Conservation (phyloP, 2,797 vertebrate species). For the Enteromius mattozi region DNA sequence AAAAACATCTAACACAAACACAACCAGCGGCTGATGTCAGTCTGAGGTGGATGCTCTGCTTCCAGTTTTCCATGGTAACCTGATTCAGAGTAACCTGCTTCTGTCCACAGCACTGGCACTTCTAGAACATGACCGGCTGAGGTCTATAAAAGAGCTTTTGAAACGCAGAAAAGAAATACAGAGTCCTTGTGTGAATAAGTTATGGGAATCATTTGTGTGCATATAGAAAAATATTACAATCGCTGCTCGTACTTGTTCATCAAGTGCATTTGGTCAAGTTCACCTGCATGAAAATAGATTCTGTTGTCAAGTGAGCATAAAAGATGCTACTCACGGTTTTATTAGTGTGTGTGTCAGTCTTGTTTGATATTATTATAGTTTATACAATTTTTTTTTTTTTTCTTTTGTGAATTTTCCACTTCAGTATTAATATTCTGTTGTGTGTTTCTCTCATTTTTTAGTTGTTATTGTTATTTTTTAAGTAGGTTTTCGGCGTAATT, state of each 20-base stretch:
- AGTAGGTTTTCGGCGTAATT: neutral
- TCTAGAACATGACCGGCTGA: constrained; percentile 34
- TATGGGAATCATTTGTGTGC: neutral
- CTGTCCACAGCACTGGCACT: constrained; percentile 24
- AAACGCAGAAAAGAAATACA: neutral
- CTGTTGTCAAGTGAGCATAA: constrained; percentile 64
- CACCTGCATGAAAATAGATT: constrained; percentile 52
- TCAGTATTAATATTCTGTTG: neutral
- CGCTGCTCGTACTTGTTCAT: constrained; percentile 9
- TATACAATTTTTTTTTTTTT: no score
- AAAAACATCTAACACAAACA: neutral
- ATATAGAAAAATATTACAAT: constrained; percentile 42
- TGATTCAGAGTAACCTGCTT: constrained; percentile 37
- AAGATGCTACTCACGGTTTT: neutral
- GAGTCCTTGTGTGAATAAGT: neutral
- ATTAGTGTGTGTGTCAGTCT: neutral
- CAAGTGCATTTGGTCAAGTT: constrained; percentile 13
- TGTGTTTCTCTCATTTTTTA: no score
- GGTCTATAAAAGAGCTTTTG: neutral
- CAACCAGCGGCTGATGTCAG: neutral
- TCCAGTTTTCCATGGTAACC: constrained; percentile 30
- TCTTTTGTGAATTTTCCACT: neutral
- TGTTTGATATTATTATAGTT: neutral
- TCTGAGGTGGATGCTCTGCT: neutral
- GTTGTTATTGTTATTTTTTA: neutral